Percentiles rank a stretch among this genome's conserved stretches.
Conservation (phyloP, 1,140 invertebrate genomes). For the Brachionus koreanus region DNA sequence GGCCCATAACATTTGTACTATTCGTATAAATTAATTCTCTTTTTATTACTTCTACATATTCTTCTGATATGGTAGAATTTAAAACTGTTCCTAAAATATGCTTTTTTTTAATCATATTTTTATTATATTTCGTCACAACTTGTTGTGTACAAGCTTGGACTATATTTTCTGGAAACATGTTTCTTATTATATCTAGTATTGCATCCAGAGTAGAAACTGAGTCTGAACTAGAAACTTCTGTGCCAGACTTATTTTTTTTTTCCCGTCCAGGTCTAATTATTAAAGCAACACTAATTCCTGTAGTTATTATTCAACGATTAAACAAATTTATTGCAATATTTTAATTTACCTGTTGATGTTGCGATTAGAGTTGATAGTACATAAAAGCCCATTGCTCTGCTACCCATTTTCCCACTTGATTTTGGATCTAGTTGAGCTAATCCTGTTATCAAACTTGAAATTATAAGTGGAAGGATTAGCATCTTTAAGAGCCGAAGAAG, state of each 20-base stretch:
- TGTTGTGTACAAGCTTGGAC: conserved; percentile 47
- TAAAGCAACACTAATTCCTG: not conserved
- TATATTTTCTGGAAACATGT: conserved; percentile 48
- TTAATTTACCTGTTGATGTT: conserved; percentile 47
- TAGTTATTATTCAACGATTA: too few relatives aligned
- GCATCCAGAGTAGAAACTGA: conserved; percentile 56
- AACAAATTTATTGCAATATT: not conserved
- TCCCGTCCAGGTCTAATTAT: conserved; percentile 35
- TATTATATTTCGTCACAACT: conserved; percentile 6
- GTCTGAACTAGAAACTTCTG: not conserved
- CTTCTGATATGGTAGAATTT: not conserved
- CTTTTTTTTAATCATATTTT: not conserved
- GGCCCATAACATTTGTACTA: conserved; percentile 47
- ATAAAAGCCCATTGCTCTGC: conserved; percentile 60
- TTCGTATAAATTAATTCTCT: conserved; percentile 15
- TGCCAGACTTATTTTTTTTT: not conserved
- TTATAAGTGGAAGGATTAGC: conserved; percentile 61
- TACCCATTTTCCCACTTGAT: conserved; percentile 57
- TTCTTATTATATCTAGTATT: conserved; percentile 55
- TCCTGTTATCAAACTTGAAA: conserved; percentile 59
- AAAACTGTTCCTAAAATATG: not conserved
- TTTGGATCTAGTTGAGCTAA: conserved; percentile 54
- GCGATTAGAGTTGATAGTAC: conserved; percentile 59
- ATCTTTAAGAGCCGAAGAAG: conserved; percentile 62
- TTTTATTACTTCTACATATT: conserved; percentile 2